These are phyloP conservation scores for Hydriomena furcata DNA, from an alignment of 2,888 invertebrate genomes.

Conservation along the genomic window DNA sequence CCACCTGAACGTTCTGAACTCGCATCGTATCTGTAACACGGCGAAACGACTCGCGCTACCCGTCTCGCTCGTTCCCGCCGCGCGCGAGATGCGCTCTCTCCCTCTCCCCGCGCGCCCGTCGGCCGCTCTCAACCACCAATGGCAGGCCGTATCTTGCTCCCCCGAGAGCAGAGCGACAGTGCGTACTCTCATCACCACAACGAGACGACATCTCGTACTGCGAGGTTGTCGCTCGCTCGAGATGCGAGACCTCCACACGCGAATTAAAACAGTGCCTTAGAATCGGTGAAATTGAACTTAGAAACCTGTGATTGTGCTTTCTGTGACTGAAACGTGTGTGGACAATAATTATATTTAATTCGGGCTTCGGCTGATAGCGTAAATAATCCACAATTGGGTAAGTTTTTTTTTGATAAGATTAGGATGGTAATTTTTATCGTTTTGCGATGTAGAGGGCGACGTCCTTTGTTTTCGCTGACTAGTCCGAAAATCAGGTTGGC, in stretches of 20 bases:
- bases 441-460: constrained; percentile 48
- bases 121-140: constrained; percentile 79
- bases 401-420: constrained; percentile 80
- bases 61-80: constrained; percentile 68
- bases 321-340: constrained; percentile 70
- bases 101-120: constrained; percentile 68
- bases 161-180: constrained; percentile 83
- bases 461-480: constrained; percentile 47
- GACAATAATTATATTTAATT: constrained; percentile 62
- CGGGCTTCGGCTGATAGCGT: constrained; percentile 70
- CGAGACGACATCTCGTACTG: constrained; percentile 80
- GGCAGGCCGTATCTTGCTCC: constrained; percentile 80
- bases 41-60: constrained; percentile 71
- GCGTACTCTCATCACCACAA: constrained; percentile 81
- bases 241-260: constrained; percentile 56
- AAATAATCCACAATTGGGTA: constrained; percentile 81
- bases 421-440: constrained; percentile 79
- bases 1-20: constrained; percentile 78
- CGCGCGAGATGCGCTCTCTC: constrained; percentile 73
- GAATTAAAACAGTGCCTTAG: constrained; percentile 62
- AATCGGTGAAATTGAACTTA: constrained; percentile 60
- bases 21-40: constrained; percentile 67
- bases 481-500: constrained; percentile 45
- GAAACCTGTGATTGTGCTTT: constrained; percentile 69
- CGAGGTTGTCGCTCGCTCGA: constrained; percentile 77